A percentile compares a stretch with the other conserved stretches of the same genome.
These are phyloP conservation scores for Philaethria dido DNA, from an alignment of 2,888 invertebrate species.

Conservation along the genomic window DNA sequence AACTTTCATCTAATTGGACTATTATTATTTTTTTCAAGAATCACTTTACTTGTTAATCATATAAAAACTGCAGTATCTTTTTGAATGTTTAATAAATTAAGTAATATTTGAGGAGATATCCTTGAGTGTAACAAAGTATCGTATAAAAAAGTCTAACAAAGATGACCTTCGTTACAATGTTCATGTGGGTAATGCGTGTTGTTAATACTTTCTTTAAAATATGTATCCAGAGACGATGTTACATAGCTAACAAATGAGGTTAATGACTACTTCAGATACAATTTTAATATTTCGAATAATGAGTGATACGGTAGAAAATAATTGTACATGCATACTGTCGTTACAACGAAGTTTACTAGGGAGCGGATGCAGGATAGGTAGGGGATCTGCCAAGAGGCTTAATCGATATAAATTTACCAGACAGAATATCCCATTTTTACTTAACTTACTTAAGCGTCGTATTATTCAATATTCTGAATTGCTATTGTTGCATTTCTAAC, in stretches of 20 bases:
- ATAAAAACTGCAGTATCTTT: constrained; percentile 24
- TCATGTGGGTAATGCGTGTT: constrained; percentile 31
- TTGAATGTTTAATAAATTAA: constrained; percentile 45
- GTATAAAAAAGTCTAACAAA: constrained; percentile 37
- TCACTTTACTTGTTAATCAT: neutral
- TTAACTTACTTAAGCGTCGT: constrained; percentile 27
- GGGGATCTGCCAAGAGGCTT: constrained; percentile 65
- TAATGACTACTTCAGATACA: constrained; percentile 16
- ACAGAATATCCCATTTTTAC: constrained; percentile 34
- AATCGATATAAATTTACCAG: constrained; percentile 64
- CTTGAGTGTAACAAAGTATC: constrained; percentile 76
- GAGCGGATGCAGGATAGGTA: constrained; percentile 58
- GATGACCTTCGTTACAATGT: constrained; percentile 29
- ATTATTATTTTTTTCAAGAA: neutral
- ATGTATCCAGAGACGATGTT: neutral
- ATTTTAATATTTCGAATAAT: constrained; percentile 1
- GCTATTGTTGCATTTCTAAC: neutral
- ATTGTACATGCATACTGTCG: neutral
- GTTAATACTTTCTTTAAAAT: constrained; percentile 27
- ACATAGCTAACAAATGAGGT: constrained; percentile 5
- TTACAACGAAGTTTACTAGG: constrained; percentile 5
- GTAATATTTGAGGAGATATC: constrained; percentile 69
- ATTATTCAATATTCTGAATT: neutral
- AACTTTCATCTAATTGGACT: constrained; percentile 43
- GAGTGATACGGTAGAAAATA: neutral